A percentile compares a stretch with the other conserved stretches of the same genome.
Evolutionary conservation across 1,140 invertebrate genomes (phyloP).

Genomic region (Neotoxoptera formosana): DNA sequence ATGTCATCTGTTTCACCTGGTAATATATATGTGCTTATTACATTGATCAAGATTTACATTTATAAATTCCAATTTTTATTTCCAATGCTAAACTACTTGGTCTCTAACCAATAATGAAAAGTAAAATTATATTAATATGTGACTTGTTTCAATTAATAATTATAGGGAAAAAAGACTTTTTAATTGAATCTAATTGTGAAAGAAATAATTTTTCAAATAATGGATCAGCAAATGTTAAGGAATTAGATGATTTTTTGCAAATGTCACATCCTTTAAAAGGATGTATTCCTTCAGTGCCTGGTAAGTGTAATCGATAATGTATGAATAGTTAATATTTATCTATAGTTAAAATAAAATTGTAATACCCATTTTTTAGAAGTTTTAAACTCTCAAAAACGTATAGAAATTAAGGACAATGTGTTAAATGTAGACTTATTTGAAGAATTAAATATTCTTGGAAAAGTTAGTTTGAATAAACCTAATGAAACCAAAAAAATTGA

Average conservation of each 20-base stretch:
- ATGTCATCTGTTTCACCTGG: conserved; percentile 20
- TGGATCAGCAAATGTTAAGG: neutral
- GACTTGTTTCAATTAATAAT: neutral
- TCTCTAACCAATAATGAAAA: neutral
- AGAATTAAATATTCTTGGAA: conserved; percentile 55
- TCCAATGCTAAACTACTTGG: neutral
- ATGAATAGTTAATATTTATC: neutral
- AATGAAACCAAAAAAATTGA: neutral
- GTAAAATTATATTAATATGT: neutral
- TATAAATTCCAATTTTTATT: neutral
- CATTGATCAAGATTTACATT: neutral
- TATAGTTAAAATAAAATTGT: neutral
- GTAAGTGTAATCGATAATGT: neutral
- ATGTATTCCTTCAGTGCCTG: neutral
- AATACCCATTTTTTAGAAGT: neutral
- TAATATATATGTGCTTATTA: neutral
- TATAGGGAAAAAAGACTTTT: conserved; percentile 29
- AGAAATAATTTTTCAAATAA: conserved; percentile 16
- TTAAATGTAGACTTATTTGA: conserved; percentile 38
- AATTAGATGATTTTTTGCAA: conserved; percentile 46
- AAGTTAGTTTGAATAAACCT: conserved; percentile 27
- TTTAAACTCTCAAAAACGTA: neutral
- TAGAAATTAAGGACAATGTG: neutral
- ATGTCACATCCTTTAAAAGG: conserved; percentile 12
- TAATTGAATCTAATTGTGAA: conserved; percentile 32